Base-by-base conservation (phyloP, 1,140 invertebrate species). In the Nasonia giraulti region DNA sequence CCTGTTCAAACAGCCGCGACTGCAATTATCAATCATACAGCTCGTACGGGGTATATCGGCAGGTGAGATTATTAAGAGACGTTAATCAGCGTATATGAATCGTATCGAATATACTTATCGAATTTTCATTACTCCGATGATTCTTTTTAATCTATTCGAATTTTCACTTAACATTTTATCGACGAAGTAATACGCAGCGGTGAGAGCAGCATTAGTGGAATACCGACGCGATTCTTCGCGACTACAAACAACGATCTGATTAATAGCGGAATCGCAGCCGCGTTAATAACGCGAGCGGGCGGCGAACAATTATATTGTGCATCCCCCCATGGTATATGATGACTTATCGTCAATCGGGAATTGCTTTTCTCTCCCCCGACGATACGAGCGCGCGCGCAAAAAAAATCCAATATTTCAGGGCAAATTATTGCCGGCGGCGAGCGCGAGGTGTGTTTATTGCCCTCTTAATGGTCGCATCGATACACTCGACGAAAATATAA, bases 321-420 rank as follows among this genome's bases (percentile, higher is more conserved):
- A 33, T 71, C 68, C 68, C 31, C 20, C 11, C 14, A 31, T 12
- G 10, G 37, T 23, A 69, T 27, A 80, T 80, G 55, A 62, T 62
- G 78, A 80, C 37, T 80, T 80, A 80, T 69, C 33, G 12, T 69
- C 78, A 80, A 71, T 80, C 37, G 79, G 79, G 50, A 33, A 69
- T 80, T 37, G 79, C 79, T 47, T n/a, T 68, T 31, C 77, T 40
- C 62, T 40, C 55, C 33, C 37, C 8, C 27, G 6, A 33, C 40
- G 69, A 7, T 68, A 1, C 37, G 17, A 10, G 11, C 37, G 73
- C 2, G 73, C 44, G 0, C 11, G 66, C 8, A 68, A 71, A 80
- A 80, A 80, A 80, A 14, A 62, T 20, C 68, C 68, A 37, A 71
- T 80, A 80, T 80, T 80, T 80, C 68, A 71, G 40, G 23, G 40